Evolutionary conservation across 2,888 invertebrate genomes (phyloP), one percentile per base, ranked within the genome.

Genomic region (Tubulanus polymorphus): DNA sequence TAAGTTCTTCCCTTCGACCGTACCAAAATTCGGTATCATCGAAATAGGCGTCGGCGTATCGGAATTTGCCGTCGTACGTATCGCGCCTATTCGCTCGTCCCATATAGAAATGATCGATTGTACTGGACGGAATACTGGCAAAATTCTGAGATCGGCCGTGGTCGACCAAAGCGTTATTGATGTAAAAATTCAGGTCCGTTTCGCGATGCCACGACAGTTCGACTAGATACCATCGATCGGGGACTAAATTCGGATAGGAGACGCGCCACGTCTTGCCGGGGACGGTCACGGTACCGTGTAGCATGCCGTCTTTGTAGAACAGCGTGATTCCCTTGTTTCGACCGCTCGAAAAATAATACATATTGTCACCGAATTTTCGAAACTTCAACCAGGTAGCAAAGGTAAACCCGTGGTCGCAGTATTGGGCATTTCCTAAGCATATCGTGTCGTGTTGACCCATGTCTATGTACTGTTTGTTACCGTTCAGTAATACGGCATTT

Each of bases 1-100:
- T 8, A 28, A 74, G 58, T 45, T 67, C 64, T 25, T 69, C 69
- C 18, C 74, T 56, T 5, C 67, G 53, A 0, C 63, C 69, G 57
- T 72, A 71, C 73, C 72, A 72, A n/a, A 73, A 60, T 48, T 73
- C 71, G 62, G 70, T 54, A 35, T 74, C 69, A 54, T 74, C 74
- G 3, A 70, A 53, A 23, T 62, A 64, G 62, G 71, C 65, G 35
- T 65, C 56, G 2, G 66, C 70, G 29, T 65, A 65, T 25, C 55
- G 57, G 37, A 63, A 66, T 3, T 53, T 46, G 35, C 62, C 61
- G 5, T 65, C 62, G 12, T 56, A 48, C 3, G 65, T 60, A 41
- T 72, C 71, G 0, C 65, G 70, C n/a, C 45, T 29, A 56, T 74
- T 72, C 6, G 70, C 64, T 1, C 63, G 57, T 1, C 74, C 74